Base-by-base conservation (phyloP, 2,113 vertebrate genomes). In the Lepus timidus region DNA sequence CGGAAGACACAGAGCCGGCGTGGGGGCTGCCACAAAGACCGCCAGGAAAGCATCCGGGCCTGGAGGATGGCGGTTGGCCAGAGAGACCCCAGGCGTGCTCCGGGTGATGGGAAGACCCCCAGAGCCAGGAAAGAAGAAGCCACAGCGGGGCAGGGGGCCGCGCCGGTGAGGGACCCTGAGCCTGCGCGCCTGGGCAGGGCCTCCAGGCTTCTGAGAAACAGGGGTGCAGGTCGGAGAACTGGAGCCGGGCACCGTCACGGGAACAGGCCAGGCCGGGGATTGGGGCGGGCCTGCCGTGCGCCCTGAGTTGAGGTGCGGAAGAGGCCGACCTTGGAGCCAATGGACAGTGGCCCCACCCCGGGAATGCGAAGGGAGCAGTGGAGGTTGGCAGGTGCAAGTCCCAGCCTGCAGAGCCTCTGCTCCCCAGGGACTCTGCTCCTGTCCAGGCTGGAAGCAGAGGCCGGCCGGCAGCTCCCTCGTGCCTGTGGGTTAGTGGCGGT, bases 291-390 rank as follows among this genome's bases (percentile, higher is more conserved):
- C 44, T 44, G 44, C 44, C 44, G 44, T 7, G 44, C 44, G 44
- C 44, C 44, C 44, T 44, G 44, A 44, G 6, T 44, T 44, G 44
- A 39, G 6, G 44, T 44, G 44, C 7, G 44, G 44, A 44, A 44
- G 44, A 44, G 44, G 44, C 44, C 44, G 44, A 44, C 44, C 6
- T 44, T 44, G 44, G 44, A 44, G 44, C 44, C 44, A 7, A 44
- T 44, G 44, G 44, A 44, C 3, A 1, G 23, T 0, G 13, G 1
- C n/a, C 31, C 9, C 27, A 16, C 4, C 13, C 23, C 27, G 67
- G 16, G 58, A 67, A 9, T 0, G 2, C 33, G 6, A 44, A 44
- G 44, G 44, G 44, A 44, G 44, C 44, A 44, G 44, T 44, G 44
- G 44, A 44, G 44, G 44, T 44, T 44, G 44, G 44, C 44, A 44